A percentile compares a stretch with the other conserved stretches of the same genome.
These are phyloP conservation scores for Drosophila busckii DNA, from an alignment of 1,140 invertebrate genomes.

Conservation along the genomic window DNA sequence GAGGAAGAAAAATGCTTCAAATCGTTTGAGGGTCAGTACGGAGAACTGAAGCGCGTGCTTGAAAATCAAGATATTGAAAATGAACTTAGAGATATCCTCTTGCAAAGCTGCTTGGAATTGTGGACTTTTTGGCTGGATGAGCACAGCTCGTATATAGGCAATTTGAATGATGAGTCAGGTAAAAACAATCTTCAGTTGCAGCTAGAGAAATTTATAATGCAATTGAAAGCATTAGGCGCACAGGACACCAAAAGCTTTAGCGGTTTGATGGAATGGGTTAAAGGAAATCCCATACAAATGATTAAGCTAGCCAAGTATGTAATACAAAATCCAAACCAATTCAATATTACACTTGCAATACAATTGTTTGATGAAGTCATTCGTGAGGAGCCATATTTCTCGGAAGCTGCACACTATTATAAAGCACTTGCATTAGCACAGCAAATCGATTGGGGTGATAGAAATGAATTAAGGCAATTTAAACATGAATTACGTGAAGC, in stretches of 20 bases:
- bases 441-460: rapidly evolving
- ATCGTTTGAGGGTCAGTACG: not conserved
- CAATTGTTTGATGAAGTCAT: not conserved
- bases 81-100: not conserved
- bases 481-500: not conserved
- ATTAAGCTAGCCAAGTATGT: not conserved
- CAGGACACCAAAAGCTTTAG: too few relatives aligned
- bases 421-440: not conserved
- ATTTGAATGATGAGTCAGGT: not conserved
- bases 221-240: not conserved
- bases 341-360: not conserved
- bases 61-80: not conserved
- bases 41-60: not conserved
- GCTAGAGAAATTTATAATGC: not conserved
- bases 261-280: not conserved
- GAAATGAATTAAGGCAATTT: not conserved
- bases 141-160: not conserved
- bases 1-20: not conserved
- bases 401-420: conserved; percentile 11
- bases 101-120: not conserved
- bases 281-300: not conserved
- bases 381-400: not conserved
- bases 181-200: not conserved
- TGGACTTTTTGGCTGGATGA: conserved; percentile 16
- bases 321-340: not conserved